Percentiles rank a stretch among this genome's conserved stretches.
Evolutionary conservation across 2,113 vertebrate species (phyloP).

Genomic region (Sturnus vulgaris): DNA sequence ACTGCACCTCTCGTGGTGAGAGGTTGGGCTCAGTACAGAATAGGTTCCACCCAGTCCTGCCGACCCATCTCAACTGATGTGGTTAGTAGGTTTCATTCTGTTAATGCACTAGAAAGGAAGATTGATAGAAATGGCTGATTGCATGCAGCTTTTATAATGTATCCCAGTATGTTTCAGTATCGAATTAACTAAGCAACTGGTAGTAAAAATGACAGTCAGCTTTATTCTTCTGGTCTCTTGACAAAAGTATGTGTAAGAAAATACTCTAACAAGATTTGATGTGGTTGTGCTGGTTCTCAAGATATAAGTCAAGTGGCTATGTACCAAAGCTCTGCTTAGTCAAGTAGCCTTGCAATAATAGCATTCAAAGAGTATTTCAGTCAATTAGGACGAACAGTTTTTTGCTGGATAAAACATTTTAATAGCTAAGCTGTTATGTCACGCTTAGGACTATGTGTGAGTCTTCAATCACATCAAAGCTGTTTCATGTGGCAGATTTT

Average conservation of each 20-base stretch:
- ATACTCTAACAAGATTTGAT: slow-evolving; percentile 26
- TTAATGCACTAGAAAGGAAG: neutral
- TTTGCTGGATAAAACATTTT: slow-evolving; percentile 51
- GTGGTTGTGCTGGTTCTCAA: neutral
- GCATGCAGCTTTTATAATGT: slow-evolving; percentile 21
- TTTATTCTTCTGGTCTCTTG: slow-evolving; percentile 35
- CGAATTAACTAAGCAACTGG: slow-evolving; percentile 27
- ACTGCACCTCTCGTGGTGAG: neutral
- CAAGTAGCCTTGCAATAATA: slow-evolving; percentile 22
- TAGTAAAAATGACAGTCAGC: slow-evolving; percentile 52
- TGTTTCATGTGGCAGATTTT: slow-evolving; percentile 45
- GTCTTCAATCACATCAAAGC: slow-evolving; percentile 55
- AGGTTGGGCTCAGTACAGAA: neutral
- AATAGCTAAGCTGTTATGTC: slow-evolving; percentile 35
- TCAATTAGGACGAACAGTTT: slow-evolving; percentile 15
- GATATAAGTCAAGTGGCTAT: neutral
- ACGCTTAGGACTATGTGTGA: neutral
- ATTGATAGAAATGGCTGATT: slow-evolving; percentile 39
- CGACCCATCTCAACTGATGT: neutral
- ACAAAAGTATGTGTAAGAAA: slow-evolving; percentile 16
- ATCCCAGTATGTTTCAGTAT: slow-evolving; percentile 23
- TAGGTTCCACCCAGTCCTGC: neutral
- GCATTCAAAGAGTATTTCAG: slow-evolving; percentile 41
- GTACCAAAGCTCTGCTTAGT: neutral
- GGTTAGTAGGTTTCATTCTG: slow-evolving; percentile 20